phyloP scores from a whole-genome alignment of 2,113 vertebrate genomes.

The Corythornis madagascariensis region DNA sequence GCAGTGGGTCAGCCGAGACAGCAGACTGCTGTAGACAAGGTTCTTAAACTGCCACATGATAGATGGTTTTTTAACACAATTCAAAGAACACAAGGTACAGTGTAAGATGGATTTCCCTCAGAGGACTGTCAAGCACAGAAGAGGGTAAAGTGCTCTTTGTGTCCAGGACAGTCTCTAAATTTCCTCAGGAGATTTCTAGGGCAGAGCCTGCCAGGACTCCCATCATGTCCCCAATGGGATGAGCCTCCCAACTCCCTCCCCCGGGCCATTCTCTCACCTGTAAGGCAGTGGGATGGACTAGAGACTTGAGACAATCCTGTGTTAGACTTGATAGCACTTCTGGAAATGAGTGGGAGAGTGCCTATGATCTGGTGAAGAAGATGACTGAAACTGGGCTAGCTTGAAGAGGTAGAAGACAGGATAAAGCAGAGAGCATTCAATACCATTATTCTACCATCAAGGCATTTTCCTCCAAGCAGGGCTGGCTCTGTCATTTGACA shows the following conservation, averaged over 20 bases:
- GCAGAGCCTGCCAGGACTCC: not conserved
- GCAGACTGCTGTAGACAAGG: not conserved
- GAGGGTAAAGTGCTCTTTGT: not conserved
- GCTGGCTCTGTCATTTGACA: not conserved
- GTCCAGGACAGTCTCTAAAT: not conserved
- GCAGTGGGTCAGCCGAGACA: not conserved
- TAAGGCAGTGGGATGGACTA: not conserved
- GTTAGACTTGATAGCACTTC: not conserved
- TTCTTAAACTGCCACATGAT: not conserved
- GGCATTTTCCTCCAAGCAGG: not conserved
- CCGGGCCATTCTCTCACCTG: accelerated
- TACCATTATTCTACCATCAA: not conserved
- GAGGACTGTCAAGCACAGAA: not conserved
- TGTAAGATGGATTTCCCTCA: not conserved
- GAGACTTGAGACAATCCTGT: not conserved
- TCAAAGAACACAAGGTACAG: not conserved
- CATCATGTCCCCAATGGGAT: not conserved
- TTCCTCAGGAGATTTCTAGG: not conserved
- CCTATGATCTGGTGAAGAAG: not conserved
- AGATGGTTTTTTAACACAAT: not conserved
- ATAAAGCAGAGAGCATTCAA: not conserved
- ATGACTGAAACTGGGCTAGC: not conserved
- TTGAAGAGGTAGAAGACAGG: not conserved
- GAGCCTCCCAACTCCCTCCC: not conserved
- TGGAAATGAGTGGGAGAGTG: not conserved